Conservation (phyloP, 2,113 vertebrate species). For the Notechis scutatus region DNA sequence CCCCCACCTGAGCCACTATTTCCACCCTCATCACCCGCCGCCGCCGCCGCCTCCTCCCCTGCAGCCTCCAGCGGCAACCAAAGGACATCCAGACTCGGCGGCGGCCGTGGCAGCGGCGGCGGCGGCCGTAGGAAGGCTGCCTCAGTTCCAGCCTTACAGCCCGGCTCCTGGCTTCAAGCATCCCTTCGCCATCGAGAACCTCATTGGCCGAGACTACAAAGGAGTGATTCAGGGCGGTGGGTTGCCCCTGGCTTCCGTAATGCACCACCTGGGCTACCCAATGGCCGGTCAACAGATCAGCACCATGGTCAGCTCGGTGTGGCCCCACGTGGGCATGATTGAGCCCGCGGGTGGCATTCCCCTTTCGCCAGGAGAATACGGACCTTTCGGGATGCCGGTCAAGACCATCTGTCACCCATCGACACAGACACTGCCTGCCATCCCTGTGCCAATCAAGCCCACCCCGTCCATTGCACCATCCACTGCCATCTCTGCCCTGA, state of each 20-base stretch:
- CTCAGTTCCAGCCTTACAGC: conserved; percentile 77
- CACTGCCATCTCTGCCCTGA: conserved; percentile 75
- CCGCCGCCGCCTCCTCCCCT: not conserved
- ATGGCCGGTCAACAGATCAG: conserved; percentile 87
- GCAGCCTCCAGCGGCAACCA: not conserved
- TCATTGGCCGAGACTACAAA: conserved; percentile 90
- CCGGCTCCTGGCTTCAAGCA: conserved; percentile 85
- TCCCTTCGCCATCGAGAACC: conserved; percentile 76
- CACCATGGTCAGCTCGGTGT: conserved; percentile 88
- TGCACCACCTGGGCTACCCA: conserved; percentile 93
- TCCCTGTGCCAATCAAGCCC: conserved; percentile 93
- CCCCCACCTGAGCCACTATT: conserved; percentile 83
- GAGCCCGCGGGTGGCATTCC: conserved; percentile 83
- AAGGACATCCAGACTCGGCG: conserved; percentile 35
- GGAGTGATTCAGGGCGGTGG: conserved; percentile 85
- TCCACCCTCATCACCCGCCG: conserved; percentile 74
- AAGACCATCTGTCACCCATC: conserved; percentile 87
- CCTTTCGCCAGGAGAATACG: conserved; percentile 80
- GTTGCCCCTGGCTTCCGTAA: conserved; percentile 89
- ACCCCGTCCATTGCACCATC: conserved; percentile 80
- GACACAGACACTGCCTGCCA: conserved; percentile 83
- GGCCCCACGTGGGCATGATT: conserved; percentile 91
- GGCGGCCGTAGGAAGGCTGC: conserved; percentile 77
- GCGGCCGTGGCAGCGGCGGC: conserved; percentile 71
- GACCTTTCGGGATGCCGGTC: conserved; percentile 85